These are phyloP conservation scores for Pachydiplax longipennis DNA, from an alignment of 2,888 invertebrate genomes.

Conservation along the genomic window DNA sequence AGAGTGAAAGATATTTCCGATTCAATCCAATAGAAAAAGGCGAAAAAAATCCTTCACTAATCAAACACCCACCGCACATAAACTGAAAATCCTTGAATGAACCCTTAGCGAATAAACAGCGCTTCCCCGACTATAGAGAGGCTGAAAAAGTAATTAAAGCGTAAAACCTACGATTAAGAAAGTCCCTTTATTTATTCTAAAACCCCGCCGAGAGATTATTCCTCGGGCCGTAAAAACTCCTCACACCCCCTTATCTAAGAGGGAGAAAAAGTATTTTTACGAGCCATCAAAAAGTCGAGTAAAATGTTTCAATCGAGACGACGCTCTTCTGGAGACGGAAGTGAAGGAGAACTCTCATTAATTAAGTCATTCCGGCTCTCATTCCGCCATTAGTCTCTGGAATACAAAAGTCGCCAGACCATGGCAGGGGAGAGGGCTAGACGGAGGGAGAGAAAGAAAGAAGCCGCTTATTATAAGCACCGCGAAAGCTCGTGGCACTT, in stretches of 20 bases:
- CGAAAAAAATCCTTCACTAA: too few relatives aligned
- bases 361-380: neutral
- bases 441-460: neutral
- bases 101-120: too few relatives aligned
- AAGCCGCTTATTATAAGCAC: neutral
- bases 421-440: neutral
- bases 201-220: neutral
- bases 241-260: neutral
- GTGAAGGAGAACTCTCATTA: neutral
- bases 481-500: neutral
- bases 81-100: too few relatives aligned
- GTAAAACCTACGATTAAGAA: too few relatives aligned
- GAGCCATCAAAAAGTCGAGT: neutral
- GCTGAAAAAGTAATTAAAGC: too few relatives aligned
- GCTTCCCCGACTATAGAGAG: too few relatives aligned
- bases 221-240: neutral
- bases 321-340: neutral
- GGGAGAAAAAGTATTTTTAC: neutral
- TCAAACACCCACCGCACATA: too few relatives aligned
- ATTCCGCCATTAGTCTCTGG: neutral
- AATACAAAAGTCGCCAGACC: conserved; percentile 1
- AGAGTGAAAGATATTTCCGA: too few relatives aligned
- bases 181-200: too few relatives aligned
- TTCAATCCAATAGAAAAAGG: too few relatives aligned
- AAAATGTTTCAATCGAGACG: neutral